phyloP scores from a whole-genome alignment of 2,113 vertebrate genomes.

The Eolophus roseicapilla region DNA sequence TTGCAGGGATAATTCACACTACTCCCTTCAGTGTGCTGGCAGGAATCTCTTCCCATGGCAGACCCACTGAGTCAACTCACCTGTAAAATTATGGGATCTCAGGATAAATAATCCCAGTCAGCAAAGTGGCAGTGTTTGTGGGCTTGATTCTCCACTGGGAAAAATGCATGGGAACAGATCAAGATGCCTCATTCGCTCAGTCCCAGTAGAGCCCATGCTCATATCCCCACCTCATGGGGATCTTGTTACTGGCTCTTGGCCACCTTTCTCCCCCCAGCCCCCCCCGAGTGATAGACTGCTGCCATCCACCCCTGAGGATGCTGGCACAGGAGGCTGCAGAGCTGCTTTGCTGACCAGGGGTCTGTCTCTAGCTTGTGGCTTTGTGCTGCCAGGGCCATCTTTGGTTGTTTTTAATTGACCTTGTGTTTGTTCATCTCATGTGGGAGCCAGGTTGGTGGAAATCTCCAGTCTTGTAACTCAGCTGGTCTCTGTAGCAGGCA shows the following conservation, averaged over 20 bases:
- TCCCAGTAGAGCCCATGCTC: background rate
- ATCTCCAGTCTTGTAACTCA: background rate
- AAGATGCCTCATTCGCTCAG: background rate
- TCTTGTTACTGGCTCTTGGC: conserved; percentile 5
- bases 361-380: background rate
- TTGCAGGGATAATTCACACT: background rate
- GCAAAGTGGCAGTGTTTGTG: background rate
- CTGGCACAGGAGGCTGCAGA: background rate
- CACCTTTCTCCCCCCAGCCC: background rate
- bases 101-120: background rate
- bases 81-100: background rate
- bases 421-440: background rate
- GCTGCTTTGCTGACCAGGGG: background rate
- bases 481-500: background rate
- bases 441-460: background rate
- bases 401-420: background rate
- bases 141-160: background rate
- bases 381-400: background rate
- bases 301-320: background rate
- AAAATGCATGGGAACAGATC: background rate
- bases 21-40: background rate
- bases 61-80: background rate
- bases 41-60: background rate
- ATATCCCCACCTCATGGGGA: background rate
- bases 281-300: background rate